Conservation (phyloP, 2,797 vertebrate genomes). For the Botia kubotai region DNA sequence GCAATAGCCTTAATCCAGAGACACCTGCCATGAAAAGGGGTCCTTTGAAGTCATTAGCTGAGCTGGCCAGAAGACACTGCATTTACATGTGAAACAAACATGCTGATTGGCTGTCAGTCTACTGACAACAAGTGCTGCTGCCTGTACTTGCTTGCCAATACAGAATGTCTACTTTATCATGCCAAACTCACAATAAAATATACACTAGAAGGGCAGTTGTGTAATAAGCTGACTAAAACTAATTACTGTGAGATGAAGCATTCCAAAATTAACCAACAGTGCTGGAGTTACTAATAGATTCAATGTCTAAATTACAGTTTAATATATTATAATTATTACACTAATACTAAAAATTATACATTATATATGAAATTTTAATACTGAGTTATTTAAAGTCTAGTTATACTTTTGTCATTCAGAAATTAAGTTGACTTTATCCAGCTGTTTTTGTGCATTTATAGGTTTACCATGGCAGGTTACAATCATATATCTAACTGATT, state of each 20-base stretch:
- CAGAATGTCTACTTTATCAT: conserved; percentile 18
- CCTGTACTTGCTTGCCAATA: background rate
- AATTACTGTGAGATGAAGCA: background rate
- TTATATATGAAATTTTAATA: too few relatives aligned
- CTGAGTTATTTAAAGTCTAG: background rate
- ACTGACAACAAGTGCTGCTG: background rate
- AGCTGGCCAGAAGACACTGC: conserved; percentile 14
- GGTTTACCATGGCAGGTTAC: too few relatives aligned
- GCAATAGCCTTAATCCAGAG: conserved; percentile 80
- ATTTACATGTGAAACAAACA: conserved; percentile 60
- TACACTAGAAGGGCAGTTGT: background rate
- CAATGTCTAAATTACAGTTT: too few relatives aligned
- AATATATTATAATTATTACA: too few relatives aligned
- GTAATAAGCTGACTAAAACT: background rate
- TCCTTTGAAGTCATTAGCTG: conserved; percentile 72
- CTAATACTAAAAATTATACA: background rate
- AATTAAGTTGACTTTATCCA: background rate
- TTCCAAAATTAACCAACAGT: background rate
- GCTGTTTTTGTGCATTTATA: too few relatives aligned
- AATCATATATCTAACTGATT: too few relatives aligned
- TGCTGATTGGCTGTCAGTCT: conserved; percentile 19
- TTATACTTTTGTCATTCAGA: background rate
- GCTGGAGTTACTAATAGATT: too few relatives aligned
- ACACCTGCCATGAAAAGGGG: conserved; percentile 78
- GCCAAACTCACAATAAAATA: conserved; percentile 12